A percentile compares a stretch with the other conserved stretches of the same genome.
These are phyloP conservation scores for Cephalopterus ornatus DNA, from an alignment of 2,113 vertebrate species.

Conservation along the genomic window DNA sequence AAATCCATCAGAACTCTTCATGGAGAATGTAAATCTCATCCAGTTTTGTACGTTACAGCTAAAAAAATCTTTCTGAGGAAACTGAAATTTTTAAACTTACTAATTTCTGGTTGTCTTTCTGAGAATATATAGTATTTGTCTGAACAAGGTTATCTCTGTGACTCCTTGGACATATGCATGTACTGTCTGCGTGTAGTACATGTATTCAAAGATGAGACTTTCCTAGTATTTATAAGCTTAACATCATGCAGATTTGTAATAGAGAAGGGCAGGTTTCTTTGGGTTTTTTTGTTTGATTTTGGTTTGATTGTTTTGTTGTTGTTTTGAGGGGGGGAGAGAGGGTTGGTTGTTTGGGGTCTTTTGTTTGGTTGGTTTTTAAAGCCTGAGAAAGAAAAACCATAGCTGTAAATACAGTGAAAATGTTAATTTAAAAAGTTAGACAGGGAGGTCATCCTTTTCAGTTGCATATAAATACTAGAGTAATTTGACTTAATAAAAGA, in stretches of 20 bases:
- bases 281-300: background rate
- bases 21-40: background rate
- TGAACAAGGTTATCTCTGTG: background rate
- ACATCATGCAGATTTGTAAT: background rate
- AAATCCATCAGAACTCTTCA: background rate
- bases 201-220: background rate
- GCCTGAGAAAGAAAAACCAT: background rate
- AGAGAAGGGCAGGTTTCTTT: background rate
- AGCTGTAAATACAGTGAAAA: background rate
- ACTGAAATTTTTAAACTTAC: background rate
- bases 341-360: background rate
- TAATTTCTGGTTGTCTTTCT: background rate
- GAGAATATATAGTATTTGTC: background rate
- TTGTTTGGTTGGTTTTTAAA: background rate
- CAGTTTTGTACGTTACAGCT: background rate
- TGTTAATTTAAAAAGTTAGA: background rate
- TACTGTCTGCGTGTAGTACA: fast-evolving
- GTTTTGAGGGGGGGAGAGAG: background rate
- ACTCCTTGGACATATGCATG: background rate
- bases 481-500: background rate
- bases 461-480: background rate
- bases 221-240: background rate
- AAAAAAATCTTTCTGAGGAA: background rate
- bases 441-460: background rate
- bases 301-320: background rate